These are phyloP conservation scores for Apteryx mantelli DNA, from an alignment of 2,113 vertebrate species.

Conservation along the genomic window DNA sequence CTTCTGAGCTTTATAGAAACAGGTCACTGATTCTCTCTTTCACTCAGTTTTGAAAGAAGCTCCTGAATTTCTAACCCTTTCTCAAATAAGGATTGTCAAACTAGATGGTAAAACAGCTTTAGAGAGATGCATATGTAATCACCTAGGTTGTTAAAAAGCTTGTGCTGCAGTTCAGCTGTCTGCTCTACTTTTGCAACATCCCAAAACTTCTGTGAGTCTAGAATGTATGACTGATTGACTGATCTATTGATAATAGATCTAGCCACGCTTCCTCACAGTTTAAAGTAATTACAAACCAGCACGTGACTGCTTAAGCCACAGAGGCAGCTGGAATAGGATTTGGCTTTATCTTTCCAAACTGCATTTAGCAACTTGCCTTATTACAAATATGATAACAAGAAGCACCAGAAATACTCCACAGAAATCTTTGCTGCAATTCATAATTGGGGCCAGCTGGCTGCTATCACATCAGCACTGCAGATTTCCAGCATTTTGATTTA, in stretches of 20 bases:
- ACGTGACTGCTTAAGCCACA: slow-evolving; percentile 54
- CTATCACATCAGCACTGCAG: slow-evolving; percentile 65
- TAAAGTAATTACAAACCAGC: slow-evolving; percentile 66
- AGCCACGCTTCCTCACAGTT: slow-evolving; percentile 25
- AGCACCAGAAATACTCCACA: slow-evolving; percentile 70
- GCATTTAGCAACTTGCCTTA: slow-evolving; percentile 68
- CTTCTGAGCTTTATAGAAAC: background rate
- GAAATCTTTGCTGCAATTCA: slow-evolving; percentile 64
- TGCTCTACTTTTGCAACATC: slow-evolving; percentile 56
- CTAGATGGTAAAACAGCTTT: background rate
- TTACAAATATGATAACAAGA: slow-evolving; percentile 69
- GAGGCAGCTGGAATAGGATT: slow-evolving; percentile 64
- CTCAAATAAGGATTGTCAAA: background rate
- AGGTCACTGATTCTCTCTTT: background rate
- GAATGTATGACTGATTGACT: slow-evolving; percentile 60
- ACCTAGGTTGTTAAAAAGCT: slow-evolving; percentile 26
- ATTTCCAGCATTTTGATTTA: slow-evolving; percentile 65
- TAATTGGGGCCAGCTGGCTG: slow-evolving; percentile 72
- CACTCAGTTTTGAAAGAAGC: background rate
- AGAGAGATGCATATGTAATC: background rate
- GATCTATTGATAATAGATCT: slow-evolving; percentile 63
- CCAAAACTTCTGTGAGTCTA: slow-evolving; percentile 47
- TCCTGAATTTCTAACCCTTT: background rate
- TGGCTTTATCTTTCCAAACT: slow-evolving; percentile 66
- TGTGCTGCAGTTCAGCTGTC: slow-evolving; percentile 35